Conservation (phyloP, 2,888 invertebrate genomes). For the Branchipolynoe longqiensis region DNA sequence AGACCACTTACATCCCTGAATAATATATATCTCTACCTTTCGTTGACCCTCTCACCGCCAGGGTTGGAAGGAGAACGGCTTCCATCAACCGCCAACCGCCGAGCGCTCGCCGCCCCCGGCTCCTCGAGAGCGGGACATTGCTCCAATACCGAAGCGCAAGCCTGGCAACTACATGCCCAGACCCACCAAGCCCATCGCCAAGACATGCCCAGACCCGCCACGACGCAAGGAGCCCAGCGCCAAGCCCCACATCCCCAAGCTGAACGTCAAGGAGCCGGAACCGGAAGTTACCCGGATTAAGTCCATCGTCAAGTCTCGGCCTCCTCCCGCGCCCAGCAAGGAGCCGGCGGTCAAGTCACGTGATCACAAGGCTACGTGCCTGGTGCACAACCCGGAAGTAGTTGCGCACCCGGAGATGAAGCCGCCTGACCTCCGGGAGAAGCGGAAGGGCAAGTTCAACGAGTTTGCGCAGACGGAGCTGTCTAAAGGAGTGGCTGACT, state of each 20-base stretch:
- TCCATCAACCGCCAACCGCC: not conserved
- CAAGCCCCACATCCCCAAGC: slow-evolving; percentile 19
- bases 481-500: slow-evolving; percentile 73
- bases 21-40: not conserved
- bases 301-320: too few species aligned
- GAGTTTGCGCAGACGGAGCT: slow-evolving; percentile 77
- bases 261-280: slow-evolving; percentile 14
- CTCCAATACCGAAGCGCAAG: slow-evolving; percentile 20
- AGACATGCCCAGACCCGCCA: not conserved
- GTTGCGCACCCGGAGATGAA: too few species aligned
- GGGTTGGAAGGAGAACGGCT: not conserved
- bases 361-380: too few species aligned
- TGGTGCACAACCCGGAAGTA: too few species aligned
- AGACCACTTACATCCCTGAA: not conserved
- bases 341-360: not conserved
- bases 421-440: slow-evolving; percentile 36
- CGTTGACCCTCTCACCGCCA: not conserved
- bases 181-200: slow-evolving; percentile 38
- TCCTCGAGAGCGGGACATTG: slow-evolving; percentile 39
- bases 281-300: not conserved
- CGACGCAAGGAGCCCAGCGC: not conserved
- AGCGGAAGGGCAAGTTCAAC: slow-evolving; percentile 68
- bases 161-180: slow-evolving; percentile 40
- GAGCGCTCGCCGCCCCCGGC: slow-evolving; percentile 42
- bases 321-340: not conserved